Evolutionary conservation across 1,140 invertebrate species (phyloP).

Genomic region (Lasioglossum baleicum): DNA sequence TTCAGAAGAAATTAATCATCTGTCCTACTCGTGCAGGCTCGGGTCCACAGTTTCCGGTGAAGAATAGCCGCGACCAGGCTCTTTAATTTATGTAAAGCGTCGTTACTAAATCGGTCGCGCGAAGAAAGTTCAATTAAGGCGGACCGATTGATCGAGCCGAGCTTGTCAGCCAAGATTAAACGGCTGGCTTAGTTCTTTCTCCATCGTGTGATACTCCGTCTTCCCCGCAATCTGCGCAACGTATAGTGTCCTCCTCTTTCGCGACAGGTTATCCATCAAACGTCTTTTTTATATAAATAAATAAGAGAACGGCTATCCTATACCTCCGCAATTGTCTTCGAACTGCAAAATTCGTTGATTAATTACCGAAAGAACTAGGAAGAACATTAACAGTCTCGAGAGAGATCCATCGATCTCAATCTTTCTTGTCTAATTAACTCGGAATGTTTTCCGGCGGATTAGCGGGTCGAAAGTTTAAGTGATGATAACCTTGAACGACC

Average conservation of each 20-base stretch:
- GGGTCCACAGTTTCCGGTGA: too few relatives aligned
- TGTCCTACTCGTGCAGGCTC: too few relatives aligned
- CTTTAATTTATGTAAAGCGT: neutral
- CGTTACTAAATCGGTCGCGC: neutral
- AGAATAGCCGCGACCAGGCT: too few relatives aligned
- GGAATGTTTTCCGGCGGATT: too few relatives aligned
- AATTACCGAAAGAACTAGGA: too few relatives aligned
- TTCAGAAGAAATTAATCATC: neutral
- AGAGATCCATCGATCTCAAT: too few relatives aligned
- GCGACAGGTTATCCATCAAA: conserved; percentile 6
- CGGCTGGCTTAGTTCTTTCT: neutral
- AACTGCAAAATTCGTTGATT: neutral
- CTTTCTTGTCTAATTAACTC: too few relatives aligned
- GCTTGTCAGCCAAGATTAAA: neutral
- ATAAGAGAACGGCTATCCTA: neutral
- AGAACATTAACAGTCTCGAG: neutral
- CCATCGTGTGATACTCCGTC: neutral
- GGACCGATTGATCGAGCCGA: neutral
- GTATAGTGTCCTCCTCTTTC: neutral
- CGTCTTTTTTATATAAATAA: neutral
- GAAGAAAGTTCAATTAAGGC: neutral
- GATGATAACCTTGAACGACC: too few relatives aligned
- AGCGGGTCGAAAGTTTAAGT: too few relatives aligned
- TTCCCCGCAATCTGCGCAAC: neutral
- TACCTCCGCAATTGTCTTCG: neutral